Evolutionary conservation across 2,113 vertebrate genomes (phyloP).

Genomic region (Anguilla rostrata): DNA sequence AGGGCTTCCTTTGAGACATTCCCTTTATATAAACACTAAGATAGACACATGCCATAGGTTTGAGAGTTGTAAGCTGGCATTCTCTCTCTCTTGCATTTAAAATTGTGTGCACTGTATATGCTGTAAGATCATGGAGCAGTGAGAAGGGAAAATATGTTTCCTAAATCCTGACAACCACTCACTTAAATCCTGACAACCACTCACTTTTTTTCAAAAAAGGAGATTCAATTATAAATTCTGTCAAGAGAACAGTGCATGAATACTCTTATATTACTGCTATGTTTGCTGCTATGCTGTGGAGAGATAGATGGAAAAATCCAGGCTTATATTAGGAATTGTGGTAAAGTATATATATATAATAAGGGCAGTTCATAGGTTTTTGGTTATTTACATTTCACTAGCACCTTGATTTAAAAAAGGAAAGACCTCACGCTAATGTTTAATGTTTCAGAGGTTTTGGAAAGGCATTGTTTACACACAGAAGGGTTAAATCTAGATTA

Average conservation of each 20-base stretch:
- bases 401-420: background rate
- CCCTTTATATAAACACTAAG: conserved; percentile 60
- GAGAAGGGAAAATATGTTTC: background rate
- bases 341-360: background rate
- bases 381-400: background rate
- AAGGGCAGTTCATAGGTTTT: background rate
- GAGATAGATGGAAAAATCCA: background rate
- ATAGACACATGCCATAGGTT: conserved; percentile 50
- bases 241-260: background rate
- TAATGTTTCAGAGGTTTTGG: background rate
- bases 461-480: background rate
- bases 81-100: conserved; percentile 35
- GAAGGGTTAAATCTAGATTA: background rate
- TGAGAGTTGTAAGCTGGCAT: conserved; percentile 17
- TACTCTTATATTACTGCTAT: background rate
- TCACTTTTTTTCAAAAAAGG: background rate
- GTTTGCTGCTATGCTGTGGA: background rate
- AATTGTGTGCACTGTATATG: background rate
- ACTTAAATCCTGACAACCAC: background rate
- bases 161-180: background rate
- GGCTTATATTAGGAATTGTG: background rate
- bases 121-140: background rate
- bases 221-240: background rate
- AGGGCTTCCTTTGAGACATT: conserved; percentile 59
- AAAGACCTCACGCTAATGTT: background rate